Base-by-base conservation (phyloP, 2,113 vertebrate genomes). In the Zosterops hypoxanthus region DNA sequence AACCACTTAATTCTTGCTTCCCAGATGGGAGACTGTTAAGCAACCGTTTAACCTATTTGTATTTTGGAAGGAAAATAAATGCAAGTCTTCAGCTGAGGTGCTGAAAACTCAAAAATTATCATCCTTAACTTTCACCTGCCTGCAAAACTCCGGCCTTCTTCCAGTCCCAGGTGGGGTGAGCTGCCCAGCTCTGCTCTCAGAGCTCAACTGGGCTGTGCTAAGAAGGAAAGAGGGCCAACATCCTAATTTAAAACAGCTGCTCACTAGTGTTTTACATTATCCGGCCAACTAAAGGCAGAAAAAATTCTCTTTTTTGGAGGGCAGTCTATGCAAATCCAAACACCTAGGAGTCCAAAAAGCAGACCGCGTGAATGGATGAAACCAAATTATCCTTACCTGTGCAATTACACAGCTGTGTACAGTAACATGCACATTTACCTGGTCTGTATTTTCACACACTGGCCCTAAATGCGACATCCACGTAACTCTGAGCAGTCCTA, bases 1-100 rank as follows among this genome's bases (percentile, higher is more conserved):
- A 96, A 83, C 82, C 68, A 63, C 85, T 95, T 93, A 83, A 83
- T 92, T 85, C 44, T 49, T 56, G 19, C 55, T 91, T 92, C 88
- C 89, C 60, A 65, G 52, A 93, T 34, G n/a, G 89, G 56, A 93
- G 56, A 71, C 4, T 4, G 68, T 86, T 92, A 55, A 94, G 52
- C 39, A 83, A 59, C 52, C 50, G 14, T 90, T 95, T 72, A 92
- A 64, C 63, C 39, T 70, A 5, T 59, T 79, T 28, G 16, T 82
- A 31, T 56, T 77, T 92, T 11, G 8, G 33, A 75, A 66, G 29
- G 59, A 70, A 75, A 55, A 73, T 6, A 75, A 55, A 73, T 6
- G 50, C n/a, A 77, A 59, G 19, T 33, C 55, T 80, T 83, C 33
- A 47, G 42, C 59, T 21, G n/a, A 82, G 57, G 61, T 3, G 15